Evolutionary conservation across 2,888 invertebrate species (phyloP).

Genomic region (Macrosoma leucophasiata): DNA sequence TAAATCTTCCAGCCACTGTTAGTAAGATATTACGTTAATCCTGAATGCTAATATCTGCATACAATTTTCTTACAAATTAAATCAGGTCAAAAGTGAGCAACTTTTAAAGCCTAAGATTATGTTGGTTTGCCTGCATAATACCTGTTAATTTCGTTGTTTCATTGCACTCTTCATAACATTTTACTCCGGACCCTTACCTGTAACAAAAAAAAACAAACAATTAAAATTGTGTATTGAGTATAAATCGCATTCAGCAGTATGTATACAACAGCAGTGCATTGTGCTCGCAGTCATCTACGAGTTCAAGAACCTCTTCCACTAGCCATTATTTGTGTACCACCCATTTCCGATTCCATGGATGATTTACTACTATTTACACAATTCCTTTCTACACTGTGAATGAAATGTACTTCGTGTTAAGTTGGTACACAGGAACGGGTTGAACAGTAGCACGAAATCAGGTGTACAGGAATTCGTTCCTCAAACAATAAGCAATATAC

Average conservation of each 20-base stretch:
- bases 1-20: too few species aligned
- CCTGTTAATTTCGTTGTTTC: too few species aligned
- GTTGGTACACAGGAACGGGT: slow-evolving; percentile 26
- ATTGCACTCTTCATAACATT: too few species aligned
- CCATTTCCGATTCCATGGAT: slow-evolving; percentile 34
- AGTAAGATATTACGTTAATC: too few species aligned
- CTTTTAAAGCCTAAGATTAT: too few species aligned
- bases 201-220: slow-evolving; percentile 26
- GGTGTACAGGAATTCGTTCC: slow-evolving; percentile 43
- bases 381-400: slow-evolving; percentile 33
- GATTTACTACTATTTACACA: slow-evolving; percentile 37
- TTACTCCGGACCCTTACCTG: slow-evolving; percentile 30
- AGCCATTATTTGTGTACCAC: slow-evolving; percentile 22
- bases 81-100: too few species aligned
- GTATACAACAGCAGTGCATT: slow-evolving; percentile 18
- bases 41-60: too few species aligned
- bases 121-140: too few species aligned
- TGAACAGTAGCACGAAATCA: slow-evolving; percentile 36
- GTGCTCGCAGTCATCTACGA: slow-evolving; percentile 13
- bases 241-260: too few species aligned
- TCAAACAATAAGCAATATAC: slow-evolving; percentile 45
- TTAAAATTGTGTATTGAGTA: slow-evolving; percentile 7
- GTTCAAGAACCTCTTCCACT: slow-evolving; percentile 29
- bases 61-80: too few species aligned
- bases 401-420: slow-evolving; percentile 38